phyloP scores from a whole-genome alignment of 2,113 vertebrate genomes.

The Cololabis saira region DNA sequence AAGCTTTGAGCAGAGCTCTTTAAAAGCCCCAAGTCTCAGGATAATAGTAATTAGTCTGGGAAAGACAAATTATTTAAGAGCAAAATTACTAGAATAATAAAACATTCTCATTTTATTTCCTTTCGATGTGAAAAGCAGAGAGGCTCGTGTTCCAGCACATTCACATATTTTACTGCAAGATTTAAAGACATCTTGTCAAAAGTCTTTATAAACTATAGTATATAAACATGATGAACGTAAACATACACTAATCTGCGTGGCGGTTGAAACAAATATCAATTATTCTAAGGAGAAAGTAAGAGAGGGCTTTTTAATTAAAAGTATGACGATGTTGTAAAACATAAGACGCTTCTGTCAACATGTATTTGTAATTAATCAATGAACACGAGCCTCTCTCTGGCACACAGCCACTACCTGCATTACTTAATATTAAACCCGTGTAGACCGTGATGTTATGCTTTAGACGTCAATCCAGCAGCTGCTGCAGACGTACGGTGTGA shows the following conservation, averaged over 20 bases:
- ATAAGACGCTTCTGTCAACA: constrained; percentile 29
- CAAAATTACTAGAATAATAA: no score
- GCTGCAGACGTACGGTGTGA: constrained; percentile 8
- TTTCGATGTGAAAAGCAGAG: no score
- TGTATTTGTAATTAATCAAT: constrained; percentile 47
- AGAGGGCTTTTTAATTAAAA: constrained; percentile 45
- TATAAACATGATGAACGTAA: constrained; percentile 4
- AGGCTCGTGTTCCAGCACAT: not conserved
- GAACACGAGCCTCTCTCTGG: constrained; percentile 18
- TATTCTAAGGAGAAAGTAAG: constrained; percentile 33
- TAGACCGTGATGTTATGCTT: not conserved
- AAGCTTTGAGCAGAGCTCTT: no score
- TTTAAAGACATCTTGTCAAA: not conserved
- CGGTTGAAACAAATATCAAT: constrained; percentile 6
- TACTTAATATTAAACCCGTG: constrained; percentile 8
- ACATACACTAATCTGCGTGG: constrained; percentile 2
- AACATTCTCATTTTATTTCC: no score
- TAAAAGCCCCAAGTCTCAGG: no score
- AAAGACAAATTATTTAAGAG: no score
- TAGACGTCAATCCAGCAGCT: not conserved
- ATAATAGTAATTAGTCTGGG: no score
- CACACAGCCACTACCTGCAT: constrained; percentile 18
- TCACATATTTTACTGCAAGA: not conserved
- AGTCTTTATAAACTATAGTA: not conserved
- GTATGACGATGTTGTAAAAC: constrained; percentile 6